phyloP scores from a whole-genome alignment of 2,888 invertebrate species.

The Quadroppia sp. region DNA sequence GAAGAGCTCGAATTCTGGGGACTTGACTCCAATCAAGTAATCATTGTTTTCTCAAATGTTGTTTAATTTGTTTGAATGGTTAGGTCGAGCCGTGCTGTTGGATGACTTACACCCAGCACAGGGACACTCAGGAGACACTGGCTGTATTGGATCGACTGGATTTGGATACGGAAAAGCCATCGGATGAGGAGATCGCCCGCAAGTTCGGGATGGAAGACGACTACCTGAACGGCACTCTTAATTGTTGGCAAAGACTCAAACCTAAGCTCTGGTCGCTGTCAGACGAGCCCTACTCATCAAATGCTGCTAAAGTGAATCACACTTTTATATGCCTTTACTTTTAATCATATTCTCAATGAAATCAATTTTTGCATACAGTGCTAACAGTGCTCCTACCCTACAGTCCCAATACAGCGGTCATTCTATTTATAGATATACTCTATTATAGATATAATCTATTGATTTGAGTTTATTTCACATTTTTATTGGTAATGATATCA shows the following conservation, averaged over 20 bases:
- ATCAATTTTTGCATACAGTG: no score
- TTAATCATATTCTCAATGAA: no score
- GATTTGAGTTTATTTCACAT: no score
- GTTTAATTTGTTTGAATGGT: neutral
- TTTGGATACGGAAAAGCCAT: conserved; percentile 58
- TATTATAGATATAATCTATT: no score
- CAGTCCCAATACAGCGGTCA: no score
- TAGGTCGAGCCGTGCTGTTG: conserved; percentile 59
- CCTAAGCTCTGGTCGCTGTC: conserved; percentile 59
- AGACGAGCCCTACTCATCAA: conserved; percentile 58
- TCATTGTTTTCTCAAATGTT: neutral
- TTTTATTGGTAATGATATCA: no score
- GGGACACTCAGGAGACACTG: conserved; percentile 58
- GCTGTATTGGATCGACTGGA: conserved; percentile 58
- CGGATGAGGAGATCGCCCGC: conserved; percentile 59
- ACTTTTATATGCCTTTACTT: no score
- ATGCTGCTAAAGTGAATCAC: conserved; percentile 55
- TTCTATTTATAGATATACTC: no score
- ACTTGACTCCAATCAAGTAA: conserved; percentile 56
- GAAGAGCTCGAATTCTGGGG: conserved; percentile 59
- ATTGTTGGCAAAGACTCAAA: conserved; percentile 57
- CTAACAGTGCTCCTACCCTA: no score
- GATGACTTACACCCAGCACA: conserved; percentile 62
- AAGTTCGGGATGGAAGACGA: conserved; percentile 57
- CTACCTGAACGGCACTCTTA: conserved; percentile 54